These are phyloP conservation scores for Serinus canaria DNA, from an alignment of 2,113 vertebrate genomes.

Conservation along the genomic window DNA sequence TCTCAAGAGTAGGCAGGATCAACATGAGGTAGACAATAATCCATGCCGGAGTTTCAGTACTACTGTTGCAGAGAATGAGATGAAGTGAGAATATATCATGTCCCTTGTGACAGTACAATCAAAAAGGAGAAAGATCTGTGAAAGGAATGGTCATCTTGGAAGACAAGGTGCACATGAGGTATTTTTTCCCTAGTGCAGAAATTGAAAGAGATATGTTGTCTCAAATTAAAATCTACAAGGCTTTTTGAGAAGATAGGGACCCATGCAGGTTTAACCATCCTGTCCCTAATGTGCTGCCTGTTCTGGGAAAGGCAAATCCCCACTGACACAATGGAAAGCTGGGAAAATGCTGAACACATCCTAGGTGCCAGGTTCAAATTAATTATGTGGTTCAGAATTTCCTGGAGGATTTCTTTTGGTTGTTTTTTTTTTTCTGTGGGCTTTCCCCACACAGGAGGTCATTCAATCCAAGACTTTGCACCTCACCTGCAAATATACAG, in stretches of 20 bases:
- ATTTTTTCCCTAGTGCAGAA: neutral
- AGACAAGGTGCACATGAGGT: neutral
- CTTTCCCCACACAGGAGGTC: neutral
- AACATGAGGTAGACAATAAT: slow-evolving; percentile 13
- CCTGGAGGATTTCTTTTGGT: neutral
- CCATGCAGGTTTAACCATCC: neutral
- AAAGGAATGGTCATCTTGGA: neutral
- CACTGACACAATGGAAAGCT: neutral
- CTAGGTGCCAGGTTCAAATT: neutral
- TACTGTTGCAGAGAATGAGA: neutral
- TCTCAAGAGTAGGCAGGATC: neutral
- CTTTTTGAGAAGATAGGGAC: neutral
- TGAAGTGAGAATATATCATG: neutral
- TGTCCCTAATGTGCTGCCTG: neutral
- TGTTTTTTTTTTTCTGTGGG: neutral
- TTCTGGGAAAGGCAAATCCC: neutral
- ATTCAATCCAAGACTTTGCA: neutral
- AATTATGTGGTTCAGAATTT: neutral
- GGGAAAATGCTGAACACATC: neutral
- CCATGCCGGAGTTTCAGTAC: neutral
- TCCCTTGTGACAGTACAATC: neutral
- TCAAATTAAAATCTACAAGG: neutral
- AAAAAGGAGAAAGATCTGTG: neutral
- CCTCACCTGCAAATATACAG: neutral
- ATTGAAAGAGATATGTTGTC: neutral